phyloP scores from a whole-genome alignment of 1,140 invertebrate species.

The Aporrectodea caliginosa region DNA sequence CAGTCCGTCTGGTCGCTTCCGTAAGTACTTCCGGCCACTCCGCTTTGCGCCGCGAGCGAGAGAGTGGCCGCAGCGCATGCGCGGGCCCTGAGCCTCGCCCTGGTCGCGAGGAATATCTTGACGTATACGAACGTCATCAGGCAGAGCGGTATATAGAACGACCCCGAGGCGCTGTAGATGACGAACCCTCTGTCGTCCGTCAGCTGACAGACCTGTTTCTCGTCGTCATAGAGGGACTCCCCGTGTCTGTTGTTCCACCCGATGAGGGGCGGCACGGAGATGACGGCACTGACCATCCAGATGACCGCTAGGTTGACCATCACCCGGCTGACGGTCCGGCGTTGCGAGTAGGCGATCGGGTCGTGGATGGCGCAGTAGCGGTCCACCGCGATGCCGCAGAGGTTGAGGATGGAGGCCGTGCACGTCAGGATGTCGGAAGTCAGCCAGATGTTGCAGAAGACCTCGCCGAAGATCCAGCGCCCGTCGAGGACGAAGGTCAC shows the following conservation, averaged over 20 bases:
- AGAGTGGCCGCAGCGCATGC: background rate
- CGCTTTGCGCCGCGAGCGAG: background rate
- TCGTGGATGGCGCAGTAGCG: slow-evolving; percentile 82
- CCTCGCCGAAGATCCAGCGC: slow-evolving; percentile 73
- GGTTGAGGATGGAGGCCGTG: slow-evolving; percentile 92
- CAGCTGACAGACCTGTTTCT: slow-evolving; percentile 49
- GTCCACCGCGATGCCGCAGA: slow-evolving; percentile 86
- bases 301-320: slow-evolving; percentile 83
- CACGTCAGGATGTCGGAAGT: slow-evolving; percentile 94
- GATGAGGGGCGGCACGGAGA: slow-evolving; percentile 90
- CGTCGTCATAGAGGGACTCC: slow-evolving; percentile 35
- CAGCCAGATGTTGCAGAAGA: slow-evolving; percentile 92
- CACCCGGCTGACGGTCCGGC: slow-evolving; percentile 86
- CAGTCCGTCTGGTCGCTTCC: too few species aligned
- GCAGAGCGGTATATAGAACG: slow-evolving; percentile 58
- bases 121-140: slow-evolving; percentile 58
- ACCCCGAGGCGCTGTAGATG: slow-evolving; percentile 55
- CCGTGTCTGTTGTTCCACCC: slow-evolving; percentile 68
- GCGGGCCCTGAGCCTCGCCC: slow-evolving; percentile 41
- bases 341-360: slow-evolving; percentile 94
- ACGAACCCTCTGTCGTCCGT: slow-evolving; percentile 57
- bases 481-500: slow-evolving; percentile 74
- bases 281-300: slow-evolving; percentile 84
- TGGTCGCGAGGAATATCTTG: slow-evolving; percentile 49
- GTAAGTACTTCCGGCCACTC: background rate